Base-by-base conservation (phyloP, 2,888 invertebrate genomes). In the Drosophila atripex region DNA sequence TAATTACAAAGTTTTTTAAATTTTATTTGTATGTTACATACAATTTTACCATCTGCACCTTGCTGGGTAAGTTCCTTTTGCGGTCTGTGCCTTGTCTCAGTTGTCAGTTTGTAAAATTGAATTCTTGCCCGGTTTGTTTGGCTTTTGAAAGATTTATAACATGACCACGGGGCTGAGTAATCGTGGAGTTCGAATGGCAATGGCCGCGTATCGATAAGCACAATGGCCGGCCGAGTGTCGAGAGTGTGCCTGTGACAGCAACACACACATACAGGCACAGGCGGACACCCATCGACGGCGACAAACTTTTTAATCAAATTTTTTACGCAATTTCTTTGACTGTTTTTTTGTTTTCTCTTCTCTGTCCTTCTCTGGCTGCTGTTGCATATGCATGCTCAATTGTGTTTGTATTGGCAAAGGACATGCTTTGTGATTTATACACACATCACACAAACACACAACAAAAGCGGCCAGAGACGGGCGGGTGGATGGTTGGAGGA, bases 291-390 rank as follows among this genome's bases (percentile, higher is more conserved):
- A 58, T 49, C 49, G 57, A 47, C 70, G 76, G 86, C 85, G 85
- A 86, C 83, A 84, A 83, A 86, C 85, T 84, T 84, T 84, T 84
- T 86, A 84, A 86, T 86, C 87, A 84, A 84, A 84, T 86, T 84
- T 83, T 83, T 86, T 84, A 80, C 78, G 70, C 82, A 78, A 74
- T 86, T 84, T 86, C 78, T 86, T 84, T 73, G 66, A 68, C 72
- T 75, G 70, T 70, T 74, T 78, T 78, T 78, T 77, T 84, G 45
- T 38, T 58, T 35, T 47, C n/a, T 21, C 11, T 11, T 16, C 12
- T 21, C 39, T 18, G 25, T 16, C n/a, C 12, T 32, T 45, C 30
- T 12, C n/a, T 14, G 43, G 75, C 64, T 30, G 64, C 86, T 86
- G 84, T 64, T 64, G 64, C 64, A 64, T 64, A 64, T 64, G 64